Percentiles rank a stretch among this genome's conserved stretches.
Conservation (phyloP, 1,140 invertebrate genomes). For the Watersipora subatra region DNA sequence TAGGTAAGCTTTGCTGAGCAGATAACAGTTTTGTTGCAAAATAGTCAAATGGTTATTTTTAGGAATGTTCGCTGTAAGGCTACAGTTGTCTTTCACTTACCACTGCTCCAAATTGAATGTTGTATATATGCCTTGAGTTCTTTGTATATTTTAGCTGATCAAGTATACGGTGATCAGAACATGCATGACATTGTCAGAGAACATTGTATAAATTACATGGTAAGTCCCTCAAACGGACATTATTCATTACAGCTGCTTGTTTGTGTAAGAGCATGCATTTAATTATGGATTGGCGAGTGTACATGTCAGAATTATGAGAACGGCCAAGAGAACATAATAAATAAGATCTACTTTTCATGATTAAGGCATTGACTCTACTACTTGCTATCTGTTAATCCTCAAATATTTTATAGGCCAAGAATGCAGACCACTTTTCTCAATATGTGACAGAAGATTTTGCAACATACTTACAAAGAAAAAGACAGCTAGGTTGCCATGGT, state of each 20-base stretch:
- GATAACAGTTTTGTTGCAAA: not conserved
- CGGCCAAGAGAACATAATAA: too few species aligned
- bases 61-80: not conserved
- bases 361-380: too few species aligned
- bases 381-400: not conserved
- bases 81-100: not conserved
- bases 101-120: not conserved
- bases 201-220: slow-evolving; percentile 86
- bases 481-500: slow-evolving; percentile 61
- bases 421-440: slow-evolving; percentile 78
- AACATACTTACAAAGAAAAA: slow-evolving; percentile 60
- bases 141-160: slow-evolving; percentile 52
- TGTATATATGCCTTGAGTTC: not conserved
- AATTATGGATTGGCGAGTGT: too few species aligned
- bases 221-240: slow-evolving; percentile 44
- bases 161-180: slow-evolving; percentile 83
- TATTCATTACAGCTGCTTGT: too few species aligned
- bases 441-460: slow-evolving; percentile 86
- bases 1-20: slow-evolving; percentile 41
- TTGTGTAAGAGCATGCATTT: too few species aligned
- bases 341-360: too few species aligned
- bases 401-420: slow-evolving; percentile 45
- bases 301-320: too few species aligned
- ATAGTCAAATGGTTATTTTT: not conserved
- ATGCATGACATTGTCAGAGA: slow-evolving; percentile 72